phyloP scores from a whole-genome alignment of 1,140 invertebrate species.

The Odontomachus brunneus region DNA sequence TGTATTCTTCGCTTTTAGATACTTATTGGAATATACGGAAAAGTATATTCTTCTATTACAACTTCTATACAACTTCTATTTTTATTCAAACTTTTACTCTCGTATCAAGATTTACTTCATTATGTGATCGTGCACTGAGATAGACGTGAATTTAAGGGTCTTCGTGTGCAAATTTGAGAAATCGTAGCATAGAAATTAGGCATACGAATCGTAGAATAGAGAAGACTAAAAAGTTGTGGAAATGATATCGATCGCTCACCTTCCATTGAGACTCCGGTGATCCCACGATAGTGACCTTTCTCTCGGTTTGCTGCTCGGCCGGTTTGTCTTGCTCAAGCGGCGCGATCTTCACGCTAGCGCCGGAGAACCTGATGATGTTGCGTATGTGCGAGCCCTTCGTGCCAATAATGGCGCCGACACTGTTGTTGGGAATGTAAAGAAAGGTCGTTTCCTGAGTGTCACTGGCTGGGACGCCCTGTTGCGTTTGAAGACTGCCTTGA shows the following conservation, averaged over 20 bases:
- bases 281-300: constrained; percentile 97
- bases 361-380: constrained; percentile 98
- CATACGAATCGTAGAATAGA: neutral
- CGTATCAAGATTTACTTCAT: too few relatives aligned
- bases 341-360: constrained; percentile 97
- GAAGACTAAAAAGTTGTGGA: neutral
- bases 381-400: constrained; percentile 98
- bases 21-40: too few relatives aligned
- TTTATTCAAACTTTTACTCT: too few relatives aligned
- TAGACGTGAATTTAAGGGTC: too few relatives aligned
- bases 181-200: neutral
- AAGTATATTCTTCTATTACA: too few relatives aligned
- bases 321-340: constrained; percentile 93
- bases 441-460: constrained; percentile 94
- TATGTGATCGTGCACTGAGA: too few relatives aligned
- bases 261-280: constrained; percentile 98
- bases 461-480: constrained; percentile 83
- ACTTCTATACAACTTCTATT: too few relatives aligned
- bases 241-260: constrained; percentile 83
- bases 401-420: constrained; percentile 98
- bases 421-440: constrained; percentile 98
- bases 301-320: constrained; percentile 90
- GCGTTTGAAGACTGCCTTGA: constrained; percentile 81
- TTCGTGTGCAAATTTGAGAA: neutral
- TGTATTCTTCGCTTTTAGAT: too few relatives aligned